Conservation (phyloP, 2,113 vertebrate genomes). For the Synodontis membranacea region DNA sequence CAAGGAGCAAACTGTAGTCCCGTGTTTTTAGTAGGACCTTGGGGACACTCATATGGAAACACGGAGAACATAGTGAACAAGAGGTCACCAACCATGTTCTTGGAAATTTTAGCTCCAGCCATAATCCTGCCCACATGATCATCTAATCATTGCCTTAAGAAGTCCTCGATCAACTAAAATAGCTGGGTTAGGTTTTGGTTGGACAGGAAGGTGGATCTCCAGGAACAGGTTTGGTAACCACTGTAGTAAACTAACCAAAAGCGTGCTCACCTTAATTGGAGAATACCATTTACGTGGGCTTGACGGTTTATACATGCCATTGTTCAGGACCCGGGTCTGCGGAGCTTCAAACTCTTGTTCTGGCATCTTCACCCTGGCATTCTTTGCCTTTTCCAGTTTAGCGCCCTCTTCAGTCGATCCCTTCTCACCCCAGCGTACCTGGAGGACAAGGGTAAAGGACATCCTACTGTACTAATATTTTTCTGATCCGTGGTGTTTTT, state of each 20-base stretch:
- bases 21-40: not conserved
- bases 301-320: slow-evolving; percentile 76
- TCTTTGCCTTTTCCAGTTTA: slow-evolving; percentile 96
- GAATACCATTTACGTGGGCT: slow-evolving; percentile 92
- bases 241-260: not conserved
- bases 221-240: too few relatives aligned
- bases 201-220: too few relatives aligned
- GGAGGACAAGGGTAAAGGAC: not conserved
- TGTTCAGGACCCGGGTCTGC: slow-evolving; percentile 80
- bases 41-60: not conserved
- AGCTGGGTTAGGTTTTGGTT: too few relatives aligned
- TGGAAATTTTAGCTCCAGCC: too few relatives aligned
- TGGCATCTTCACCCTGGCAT: slow-evolving; percentile 94
- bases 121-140: too few relatives aligned
- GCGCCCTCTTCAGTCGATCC: slow-evolving; percentile 97
- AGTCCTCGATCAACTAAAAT: too few relatives aligned
- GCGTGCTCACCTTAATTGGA: slow-evolving; percentile 85
- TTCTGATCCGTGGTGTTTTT: not conserved
- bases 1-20: not conserved
- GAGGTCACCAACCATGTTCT: too few relatives aligned
- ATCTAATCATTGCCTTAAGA: too few relatives aligned
- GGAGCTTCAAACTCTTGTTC: slow-evolving; percentile 85
- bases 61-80: not conserved
- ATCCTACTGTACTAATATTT: not conserved
- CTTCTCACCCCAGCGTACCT: slow-evolving; percentile 98